These are phyloP conservation scores for Drosophila bocki DNA, from an alignment of 1,140 invertebrate species.

Conservation along the genomic window DNA sequence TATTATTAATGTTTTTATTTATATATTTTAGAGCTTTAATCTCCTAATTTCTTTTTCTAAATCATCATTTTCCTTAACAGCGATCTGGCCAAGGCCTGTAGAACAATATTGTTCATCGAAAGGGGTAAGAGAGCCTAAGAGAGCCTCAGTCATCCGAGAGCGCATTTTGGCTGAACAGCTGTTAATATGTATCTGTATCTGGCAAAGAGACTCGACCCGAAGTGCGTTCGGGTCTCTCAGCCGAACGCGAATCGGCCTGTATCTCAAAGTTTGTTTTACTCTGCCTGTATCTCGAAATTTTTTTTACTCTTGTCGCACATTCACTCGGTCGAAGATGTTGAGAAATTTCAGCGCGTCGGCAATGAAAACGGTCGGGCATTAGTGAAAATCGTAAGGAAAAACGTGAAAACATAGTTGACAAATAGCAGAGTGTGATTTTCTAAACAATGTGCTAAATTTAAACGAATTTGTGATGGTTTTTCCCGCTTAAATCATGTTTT, in stretches of 20 bases:
- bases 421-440: conserved; percentile 8
- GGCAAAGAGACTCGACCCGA: conserved; percentile 1
- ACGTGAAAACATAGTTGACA: conserved; percentile 5
- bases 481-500: conserved; percentile 29
- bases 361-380: conserved; percentile 8
- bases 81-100: neutral
- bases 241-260: conserved; percentile 5
- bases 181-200: conserved; percentile 11
- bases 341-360: conserved; percentile 14
- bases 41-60: no score
- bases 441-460: conserved; percentile 5
- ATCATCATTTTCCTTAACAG: neutral
- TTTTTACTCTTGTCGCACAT: conserved; percentile 23
- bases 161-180: neutral
- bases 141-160: neutral
- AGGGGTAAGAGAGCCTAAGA: neutral
- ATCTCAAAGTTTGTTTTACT: conserved; percentile 15
- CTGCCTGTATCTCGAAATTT: conserved; percentile 13
- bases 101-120: neutral
- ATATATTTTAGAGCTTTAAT: no score
- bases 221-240: conserved; percentile 7
- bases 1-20: no score
- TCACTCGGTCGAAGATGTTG: conserved; percentile 1
- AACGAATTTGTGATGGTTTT: neutral
- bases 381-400: conserved; percentile 19